Evolutionary conservation across 2,113 vertebrate species (phyloP), one percentile per base, ranked within the genome.

Genomic region (Pomatostomus ruficeps): DNA sequence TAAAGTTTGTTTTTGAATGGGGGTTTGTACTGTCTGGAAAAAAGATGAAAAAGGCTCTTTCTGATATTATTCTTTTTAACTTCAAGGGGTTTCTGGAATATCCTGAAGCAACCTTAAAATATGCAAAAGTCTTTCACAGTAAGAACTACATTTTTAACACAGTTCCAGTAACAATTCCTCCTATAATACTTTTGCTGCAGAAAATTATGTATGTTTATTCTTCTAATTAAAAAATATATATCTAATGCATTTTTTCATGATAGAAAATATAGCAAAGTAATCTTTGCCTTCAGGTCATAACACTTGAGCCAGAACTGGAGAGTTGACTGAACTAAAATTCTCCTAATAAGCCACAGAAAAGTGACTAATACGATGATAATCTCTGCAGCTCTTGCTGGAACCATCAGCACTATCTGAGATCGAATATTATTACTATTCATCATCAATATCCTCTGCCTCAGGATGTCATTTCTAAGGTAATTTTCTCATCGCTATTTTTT

Each of bases 381-480:
- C 71, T 93, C 82, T 83, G 63, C 52, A 68, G 52, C 66, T 93
- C 33, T 89, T 94, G 40, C 58, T 88, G 89, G 67, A 96, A 80
- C 85, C 74, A 90, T 85, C 78, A 73, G 67, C 38, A 21, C n/a
- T 89, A 58, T 88, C 81, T 91, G 67, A 93, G 68, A 70, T 83
- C 0, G 3, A 83, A 88, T 93, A 85, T 93, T 96, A 77, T 95
- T 92, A 67, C 35, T 83, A 66, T 70, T 93, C 63, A 74, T 90
- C 92, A 83, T 87, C 89, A 94, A 73, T 91, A 91, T 85, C 43
- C 25, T 83, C 46, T 95, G 42, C 54, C 78, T 91, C 46, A 40
- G 62, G 81, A 93, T 94, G 81, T 89, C 17, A 71, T 91, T 96
- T 96, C 54, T 88, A 58, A 94, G 55, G 75, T 91, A 35, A 77